Evolutionary conservation across 2,888 invertebrate genomes (phyloP), one percentile per base, ranked within the genome.

Genomic region (Panopea generosa): DNA sequence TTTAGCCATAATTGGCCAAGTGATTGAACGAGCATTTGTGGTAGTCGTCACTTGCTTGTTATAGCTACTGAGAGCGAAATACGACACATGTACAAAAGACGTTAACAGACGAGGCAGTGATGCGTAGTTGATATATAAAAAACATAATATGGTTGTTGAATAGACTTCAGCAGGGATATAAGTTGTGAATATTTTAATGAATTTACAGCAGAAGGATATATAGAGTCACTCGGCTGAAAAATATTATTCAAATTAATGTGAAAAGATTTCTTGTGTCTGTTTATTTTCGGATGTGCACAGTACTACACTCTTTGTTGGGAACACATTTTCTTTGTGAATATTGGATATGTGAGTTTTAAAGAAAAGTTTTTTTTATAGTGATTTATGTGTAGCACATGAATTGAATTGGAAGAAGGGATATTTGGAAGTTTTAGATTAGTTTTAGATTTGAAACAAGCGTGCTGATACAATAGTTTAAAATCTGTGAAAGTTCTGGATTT

Each of bases 1-100:
- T 68, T 26, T 60, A 53, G 59, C 52, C 59, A 26, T 68, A 68
- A 68, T 68, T 68, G 68, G 60, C 60, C 40, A 43, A n/a, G n/a
- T 26, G 27, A 57, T 52, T 60, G n/a, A 40, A 68, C 20, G 27
- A 38, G 57, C n/a, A 50, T 20, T 24, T 11, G 33, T 33, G 33
- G 33, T 33, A 7, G 33, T 33, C 33, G 24, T 49, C 47, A 38
- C 66, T 56, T 56, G 55, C 22, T 55, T 47, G 47, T 55, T 14
- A 22, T 38, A n/a, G 47, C 52, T 18, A 66, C 47, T 20, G 56
- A 56, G 56, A 66, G 66, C 38, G 56, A 56, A 55, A 50, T 47
- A 24, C 56, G n/a, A 24, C 38, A 53, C 56, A 20, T 57, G 40
- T 66, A 66, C 49, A 66, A 60, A 29, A 49, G 53, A 52, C 29